A percentile compares a stretch with the other conserved stretches of the same genome.
Evolutionary conservation across 2,888 invertebrate species (phyloP).

Genomic region (Congeria kusceri): DNA sequence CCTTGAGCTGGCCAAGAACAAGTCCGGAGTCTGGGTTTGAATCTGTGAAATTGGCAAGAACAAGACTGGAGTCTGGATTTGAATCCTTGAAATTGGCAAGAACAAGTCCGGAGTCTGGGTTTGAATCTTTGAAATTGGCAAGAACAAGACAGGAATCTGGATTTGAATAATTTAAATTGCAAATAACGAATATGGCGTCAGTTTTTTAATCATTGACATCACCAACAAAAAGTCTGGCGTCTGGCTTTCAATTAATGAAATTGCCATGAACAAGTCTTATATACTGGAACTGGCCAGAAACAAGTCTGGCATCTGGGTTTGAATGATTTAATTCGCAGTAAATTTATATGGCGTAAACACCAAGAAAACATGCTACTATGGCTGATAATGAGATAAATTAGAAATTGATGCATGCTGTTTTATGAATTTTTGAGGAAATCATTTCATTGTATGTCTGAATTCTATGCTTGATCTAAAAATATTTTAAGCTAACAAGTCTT

Average conservation of each 20-base stretch:
- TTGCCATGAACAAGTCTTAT: background rate
- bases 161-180: too few relatives aligned
- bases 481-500: too few relatives aligned
- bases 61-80: background rate
- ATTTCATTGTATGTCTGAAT: too few relatives aligned
- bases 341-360: too few relatives aligned
- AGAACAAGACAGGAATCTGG: background rate
- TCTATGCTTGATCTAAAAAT: too few relatives aligned
- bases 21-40: constrained; percentile 79
- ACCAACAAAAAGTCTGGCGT: constrained; percentile 75
- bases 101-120: background rate
- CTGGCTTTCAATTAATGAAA: constrained; percentile 66
- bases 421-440: too few relatives aligned
- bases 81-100: background rate
- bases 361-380: too few relatives aligned
- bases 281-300: background rate
- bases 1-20: constrained; percentile 68
- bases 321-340: background rate
- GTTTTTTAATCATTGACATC: background rate
- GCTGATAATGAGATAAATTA: too few relatives aligned
- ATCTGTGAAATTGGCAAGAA: background rate
- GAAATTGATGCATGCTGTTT: too few relatives aligned
- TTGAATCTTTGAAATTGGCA: background rate
- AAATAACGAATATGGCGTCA: background rate
- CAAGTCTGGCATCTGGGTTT: background rate